These are phyloP conservation scores for Anhinga rufa DNA, from an alignment of 2,113 vertebrate genomes.

Conservation along the genomic window DNA sequence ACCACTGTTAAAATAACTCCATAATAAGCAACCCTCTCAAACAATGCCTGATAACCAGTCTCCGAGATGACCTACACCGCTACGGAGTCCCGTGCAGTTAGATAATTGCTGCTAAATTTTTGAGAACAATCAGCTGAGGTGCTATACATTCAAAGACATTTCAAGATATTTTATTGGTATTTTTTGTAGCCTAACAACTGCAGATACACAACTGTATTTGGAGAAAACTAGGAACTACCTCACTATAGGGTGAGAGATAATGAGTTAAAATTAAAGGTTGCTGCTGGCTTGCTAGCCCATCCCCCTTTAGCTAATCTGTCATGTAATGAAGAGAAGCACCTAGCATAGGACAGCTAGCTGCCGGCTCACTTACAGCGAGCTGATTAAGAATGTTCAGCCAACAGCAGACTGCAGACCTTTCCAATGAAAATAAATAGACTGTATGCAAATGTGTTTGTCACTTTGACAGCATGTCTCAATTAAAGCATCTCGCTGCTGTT, in stretches of 20 bases:
- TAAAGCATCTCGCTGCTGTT: constrained; percentile 81
- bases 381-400: constrained; percentile 91
- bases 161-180: not conserved
- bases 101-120: not conserved
- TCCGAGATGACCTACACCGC: not conserved
- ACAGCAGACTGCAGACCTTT: constrained; percentile 82
- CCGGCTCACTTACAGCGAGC: constrained; percentile 80
- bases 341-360: constrained; percentile 75
- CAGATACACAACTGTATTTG: not conserved
- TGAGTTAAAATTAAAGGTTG: constrained; percentile 76
- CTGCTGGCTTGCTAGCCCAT: constrained; percentile 57
- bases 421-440: constrained; percentile 85
- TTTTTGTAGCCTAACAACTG: not conserved
- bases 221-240: constrained; percentile 21
- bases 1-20: not conserved
- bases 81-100: not conserved
- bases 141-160: not conserved
- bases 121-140: not conserved
- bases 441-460: constrained; percentile 99
- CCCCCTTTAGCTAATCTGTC: constrained; percentile 81
- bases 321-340: constrained; percentile 78
- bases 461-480: constrained; percentile 98
- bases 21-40: not conserved
- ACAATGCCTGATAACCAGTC: not conserved
- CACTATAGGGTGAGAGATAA: constrained; percentile 53